These are phyloP conservation scores for Ormyrus thymus DNA, from an alignment of 2,888 invertebrate genomes.

Conservation along the genomic window DNA sequence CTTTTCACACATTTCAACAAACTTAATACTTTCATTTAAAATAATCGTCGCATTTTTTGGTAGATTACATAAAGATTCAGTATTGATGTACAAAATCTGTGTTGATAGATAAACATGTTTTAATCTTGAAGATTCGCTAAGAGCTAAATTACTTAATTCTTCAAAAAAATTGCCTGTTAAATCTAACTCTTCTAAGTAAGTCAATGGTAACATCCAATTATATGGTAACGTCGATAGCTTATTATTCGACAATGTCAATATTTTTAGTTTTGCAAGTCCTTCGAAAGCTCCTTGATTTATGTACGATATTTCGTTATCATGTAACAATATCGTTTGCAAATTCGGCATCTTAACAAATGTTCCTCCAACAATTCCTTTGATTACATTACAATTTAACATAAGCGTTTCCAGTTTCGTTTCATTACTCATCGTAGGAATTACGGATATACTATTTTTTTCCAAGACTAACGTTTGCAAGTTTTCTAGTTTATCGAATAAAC, in stretches of 20 bases:
- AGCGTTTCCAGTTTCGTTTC: slow-evolving; percentile 17
- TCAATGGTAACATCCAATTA: slow-evolving; percentile 33
- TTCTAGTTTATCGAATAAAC: not conserved
- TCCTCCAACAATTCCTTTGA: slow-evolving; percentile 12
- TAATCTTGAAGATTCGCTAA: slow-evolving; percentile 18
- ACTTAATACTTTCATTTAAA: not conserved
- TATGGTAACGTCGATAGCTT: slow-evolving; percentile 11
- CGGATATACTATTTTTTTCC: slow-evolving; percentile 28
- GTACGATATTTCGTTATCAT: slow-evolving; percentile 31
- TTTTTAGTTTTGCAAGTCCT: slow-evolving; percentile 30
- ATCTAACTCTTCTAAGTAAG: slow-evolving; percentile 32
- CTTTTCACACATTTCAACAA: not conserved
- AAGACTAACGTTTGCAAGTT: slow-evolving; percentile 27
- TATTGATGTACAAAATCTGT: slow-evolving; percentile 4
- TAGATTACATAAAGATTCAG: not conserved
- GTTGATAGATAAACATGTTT: slow-evolving; percentile 30
- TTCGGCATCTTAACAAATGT: slow-evolving; percentile 22
- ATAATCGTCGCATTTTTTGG: slow-evolving; percentile 33
- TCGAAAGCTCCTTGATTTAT: slow-evolving; percentile 28
- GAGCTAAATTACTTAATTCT: slow-evolving; percentile 9
- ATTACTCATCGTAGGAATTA: not conserved
- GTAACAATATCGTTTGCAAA: slow-evolving; percentile 35
- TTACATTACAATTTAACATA: slow-evolving; percentile 34
- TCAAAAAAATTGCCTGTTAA: slow-evolving; percentile 32
- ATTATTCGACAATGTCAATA: slow-evolving; percentile 37